Percentiles rank a stretch among this genome's conserved stretches.
Evolutionary conservation across 2,113 vertebrate species (phyloP).

Genomic region (Heterocephalus glaber): DNA sequence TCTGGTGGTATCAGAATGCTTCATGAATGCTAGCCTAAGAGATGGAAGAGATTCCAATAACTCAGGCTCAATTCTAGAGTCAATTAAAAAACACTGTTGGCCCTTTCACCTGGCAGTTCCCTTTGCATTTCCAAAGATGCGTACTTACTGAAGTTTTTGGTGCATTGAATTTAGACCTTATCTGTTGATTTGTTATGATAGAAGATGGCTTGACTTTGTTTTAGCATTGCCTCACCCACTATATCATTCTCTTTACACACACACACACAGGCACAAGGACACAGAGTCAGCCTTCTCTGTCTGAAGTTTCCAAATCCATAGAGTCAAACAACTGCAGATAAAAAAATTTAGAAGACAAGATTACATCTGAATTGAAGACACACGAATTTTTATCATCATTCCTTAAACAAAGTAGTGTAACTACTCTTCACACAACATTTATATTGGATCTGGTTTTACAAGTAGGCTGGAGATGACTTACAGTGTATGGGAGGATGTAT

Average conservation of each 20-base stretch:
- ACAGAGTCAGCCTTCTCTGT: not conserved
- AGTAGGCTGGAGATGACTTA: not conserved
- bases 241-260: too few relatives aligned
- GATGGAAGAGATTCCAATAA: not conserved
- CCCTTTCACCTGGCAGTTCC: not conserved
- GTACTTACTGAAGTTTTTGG: not conserved
- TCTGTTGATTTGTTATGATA: not conserved
- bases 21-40: not conserved
- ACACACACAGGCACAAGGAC: too few relatives aligned
- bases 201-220: not conserved
- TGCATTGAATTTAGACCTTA: not conserved
- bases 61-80: not conserved
- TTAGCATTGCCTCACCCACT: not conserved
- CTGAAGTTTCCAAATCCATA: not conserved
- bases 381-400: not conserved
- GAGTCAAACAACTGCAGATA: not conserved
- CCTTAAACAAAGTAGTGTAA: not conserved
- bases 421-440: not conserved
- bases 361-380: not conserved
- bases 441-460: not conserved
- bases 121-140: not conserved
- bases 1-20: not conserved
- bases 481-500: not conserved
- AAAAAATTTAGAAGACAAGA: not conserved
- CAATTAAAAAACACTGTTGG: not conserved